phyloP scores from a whole-genome alignment of 2,113 vertebrate species.

The Erinaceus europaeus region DNA sequence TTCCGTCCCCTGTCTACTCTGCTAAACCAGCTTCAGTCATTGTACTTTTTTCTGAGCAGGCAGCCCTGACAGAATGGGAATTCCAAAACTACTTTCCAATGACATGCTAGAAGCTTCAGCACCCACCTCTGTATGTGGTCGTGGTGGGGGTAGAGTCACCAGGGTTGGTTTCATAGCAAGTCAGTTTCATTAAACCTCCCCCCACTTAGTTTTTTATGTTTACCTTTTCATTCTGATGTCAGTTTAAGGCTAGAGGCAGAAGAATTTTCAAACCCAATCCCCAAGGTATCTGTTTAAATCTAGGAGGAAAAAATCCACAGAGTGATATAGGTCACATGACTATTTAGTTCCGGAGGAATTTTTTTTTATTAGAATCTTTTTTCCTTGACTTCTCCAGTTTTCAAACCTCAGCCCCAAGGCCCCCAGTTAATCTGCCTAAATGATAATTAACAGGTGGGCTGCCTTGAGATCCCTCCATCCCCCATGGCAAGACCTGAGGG shows the following conservation, averaged over 20 bases:
- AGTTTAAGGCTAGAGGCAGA: background rate
- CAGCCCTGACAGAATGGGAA: background rate
- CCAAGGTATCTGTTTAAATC: background rate
- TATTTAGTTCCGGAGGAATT: background rate
- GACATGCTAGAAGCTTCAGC: fast-evolving
- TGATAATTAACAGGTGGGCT: conserved; percentile 62
- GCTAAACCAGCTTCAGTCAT: fast-evolving
- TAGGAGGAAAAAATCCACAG: background rate
- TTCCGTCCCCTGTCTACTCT: background rate
- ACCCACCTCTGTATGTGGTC: too few species aligned
- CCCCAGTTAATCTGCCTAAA: conserved; percentile 15
- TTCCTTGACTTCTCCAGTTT: background rate
- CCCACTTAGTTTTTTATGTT: too few species aligned
- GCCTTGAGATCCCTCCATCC: conserved; percentile 31
- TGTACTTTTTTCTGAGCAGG: background rate
- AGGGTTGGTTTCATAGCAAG: too few species aligned
- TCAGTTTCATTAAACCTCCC: too few species aligned
- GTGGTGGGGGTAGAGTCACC: too few species aligned
- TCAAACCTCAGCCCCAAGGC: background rate
- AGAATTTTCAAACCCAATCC: background rate
- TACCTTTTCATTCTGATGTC: too few species aligned
- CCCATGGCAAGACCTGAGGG: conserved; percentile 34
- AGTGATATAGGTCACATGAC: background rate
- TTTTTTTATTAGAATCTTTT: background rate
- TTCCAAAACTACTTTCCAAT: fast-evolving